Base-by-base conservation (phyloP, 2,888 invertebrate species). In the Cataglyphis livida region DNA sequence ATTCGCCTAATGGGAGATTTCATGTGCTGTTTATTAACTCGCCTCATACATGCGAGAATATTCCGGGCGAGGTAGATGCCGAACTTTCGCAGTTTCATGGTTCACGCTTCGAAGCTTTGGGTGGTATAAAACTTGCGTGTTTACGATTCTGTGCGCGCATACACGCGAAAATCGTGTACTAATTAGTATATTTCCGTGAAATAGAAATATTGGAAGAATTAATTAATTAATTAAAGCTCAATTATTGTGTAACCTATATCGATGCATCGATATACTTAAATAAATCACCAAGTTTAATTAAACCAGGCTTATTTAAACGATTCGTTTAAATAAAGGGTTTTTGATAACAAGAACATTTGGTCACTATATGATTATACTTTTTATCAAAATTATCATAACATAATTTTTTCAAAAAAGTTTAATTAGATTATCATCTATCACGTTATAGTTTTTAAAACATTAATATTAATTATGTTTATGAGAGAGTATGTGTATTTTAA, bases 11-110 rank as follows among this genome's bases (percentile, higher is more conserved):
- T 79, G 78, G 71, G 61, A 79, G 78, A 79, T 79, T 79, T 79
- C 78, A 79, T 18, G 59, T 59, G 71, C 78, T 79, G 78, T 79
- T 79, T 79, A 79, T 79, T 79, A 79, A 79, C 70, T 70, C 59
- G 57, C 70, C n/a, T 21, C 51, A 15, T 51, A 38, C 18, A 18
- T 25, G 32, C 38, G 64, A 61, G 74, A 64, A 75, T 75, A 75
- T 75, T 75, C 64, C 64, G 35, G 32, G 64, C 54, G 54, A 32
- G 28, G 61, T 75, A 32, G 51, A 1, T 41, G 18, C n/a, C 54
- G 25, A 66, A 76, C 76, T 76, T 76, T 66, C 76, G 28, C 38
- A 54, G 54, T 76, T 66, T 76, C 68, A 48, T 38, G 28, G 3
- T 15, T n/a, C 25, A 54, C 28, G 38, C 1, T 38, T 66, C 9